A percentile compares a stretch with the other conserved stretches of the same genome.
phyloP scores from a whole-genome alignment of 2,113 vertebrate species.

The Perca flavescens region DNA sequence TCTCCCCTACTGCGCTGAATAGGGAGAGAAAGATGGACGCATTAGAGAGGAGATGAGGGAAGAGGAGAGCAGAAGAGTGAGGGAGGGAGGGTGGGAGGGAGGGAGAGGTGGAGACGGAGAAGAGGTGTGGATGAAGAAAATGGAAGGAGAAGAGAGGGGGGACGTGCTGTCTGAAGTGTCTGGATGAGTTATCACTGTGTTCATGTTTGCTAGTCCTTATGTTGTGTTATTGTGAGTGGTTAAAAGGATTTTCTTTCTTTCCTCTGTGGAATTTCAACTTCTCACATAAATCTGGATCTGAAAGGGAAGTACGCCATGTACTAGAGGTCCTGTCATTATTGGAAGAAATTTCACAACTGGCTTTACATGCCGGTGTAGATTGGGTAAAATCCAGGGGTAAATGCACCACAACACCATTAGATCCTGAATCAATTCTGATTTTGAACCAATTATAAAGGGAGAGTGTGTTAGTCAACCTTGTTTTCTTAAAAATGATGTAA shows the following conservation, averaged over 20 bases:
- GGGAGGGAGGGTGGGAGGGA: not conserved
- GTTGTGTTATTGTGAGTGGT: conserved; percentile 24
- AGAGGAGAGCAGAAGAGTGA: conserved; percentile 26
- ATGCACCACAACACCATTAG: not conserved
- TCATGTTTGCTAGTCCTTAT: conserved; percentile 40
- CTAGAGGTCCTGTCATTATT: not conserved
- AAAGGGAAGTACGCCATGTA: conserved; percentile 1
- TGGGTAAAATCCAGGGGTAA: not conserved
- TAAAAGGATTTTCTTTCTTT: conserved; percentile 18
- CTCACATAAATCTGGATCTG: conserved; percentile 22
- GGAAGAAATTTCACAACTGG: not conserved
- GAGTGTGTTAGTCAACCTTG: too few relatives aligned
- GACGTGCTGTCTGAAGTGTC: conserved; percentile 49
- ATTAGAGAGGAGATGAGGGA: conserved; percentile 59
- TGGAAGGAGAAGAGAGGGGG: conserved; percentile 6
- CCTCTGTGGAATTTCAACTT: conserved; percentile 28
- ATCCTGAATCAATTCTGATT: not conserved
- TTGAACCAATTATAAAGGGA: not conserved
- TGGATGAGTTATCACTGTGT: conserved; percentile 36
- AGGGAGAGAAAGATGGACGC: conserved; percentile 58
- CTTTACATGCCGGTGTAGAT: not conserved
- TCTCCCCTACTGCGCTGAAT: conserved; percentile 72
- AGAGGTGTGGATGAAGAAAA: conserved; percentile 22
- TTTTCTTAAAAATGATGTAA: too few relatives aligned
- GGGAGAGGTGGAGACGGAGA: conserved; percentile 10